Evolutionary conservation across 1,140 invertebrate species (phyloP), one percentile per base, ranked within the genome.

Genomic region (Ceratina japonica): DNA sequence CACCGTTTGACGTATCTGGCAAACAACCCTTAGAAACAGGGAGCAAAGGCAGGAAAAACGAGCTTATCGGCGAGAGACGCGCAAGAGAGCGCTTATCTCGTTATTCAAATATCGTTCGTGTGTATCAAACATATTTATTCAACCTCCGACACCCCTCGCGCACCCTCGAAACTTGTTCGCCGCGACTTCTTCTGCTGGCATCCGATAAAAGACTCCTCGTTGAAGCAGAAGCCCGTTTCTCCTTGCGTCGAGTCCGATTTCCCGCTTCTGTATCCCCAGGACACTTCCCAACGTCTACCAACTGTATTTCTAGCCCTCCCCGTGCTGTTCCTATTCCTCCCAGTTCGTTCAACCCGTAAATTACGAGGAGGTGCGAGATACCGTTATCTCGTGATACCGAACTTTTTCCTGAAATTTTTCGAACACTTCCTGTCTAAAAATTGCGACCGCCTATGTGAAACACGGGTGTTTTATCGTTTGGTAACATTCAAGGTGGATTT

Each of bases 21-120:
- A 44, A 8, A 7, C 37, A 10, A 10, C 37, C 37, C 10, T 44
- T 44, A 56, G 63, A 75, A 73, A 69, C 31, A 37, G 31, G 18
- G 76, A 81, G 22, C 61, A 18, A 18, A 31, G 49, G 13, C 15
- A 18, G 54, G 16, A 20, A 37, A 24, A 76, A 56, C 49, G 79
- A 75, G 80, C 82, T 84, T 85, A 85, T 86, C 79, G 63, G 13
- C 18, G 59, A 16, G 54, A 10, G 13, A 44, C 54, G 20, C 13
- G 52, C 54, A 70, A 83, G 70, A 62, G 37, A 44, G 71, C 58
- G 59, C 75, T 71, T 68, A 82, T 86, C 61, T 65, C 62, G 70
- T 86, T 87, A 87, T 87, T 86, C 81, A 83, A 85, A 86, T 85
- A 83, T 64, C 12, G 27, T 73, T 76, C 72, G 62, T 56, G 68